Percentiles rank a stretch among this genome's conserved stretches.
phyloP scores from a whole-genome alignment of 2,113 vertebrate species.

The Capra hircus region DNA sequence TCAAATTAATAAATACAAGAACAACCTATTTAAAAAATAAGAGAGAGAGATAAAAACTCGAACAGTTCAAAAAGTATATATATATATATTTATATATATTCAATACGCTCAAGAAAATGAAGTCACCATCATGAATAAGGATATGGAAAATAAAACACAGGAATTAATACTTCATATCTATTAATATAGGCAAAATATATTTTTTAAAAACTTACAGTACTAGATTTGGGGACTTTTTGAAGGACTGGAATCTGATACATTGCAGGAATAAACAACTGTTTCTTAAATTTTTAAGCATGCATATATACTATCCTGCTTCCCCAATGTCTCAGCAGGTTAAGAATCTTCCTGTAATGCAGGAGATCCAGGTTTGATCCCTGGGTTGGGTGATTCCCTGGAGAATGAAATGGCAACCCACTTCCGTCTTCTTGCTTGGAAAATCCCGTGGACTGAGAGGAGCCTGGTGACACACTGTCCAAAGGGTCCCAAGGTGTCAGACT shows the following conservation, averaged over 20 bases:
- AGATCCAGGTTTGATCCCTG: background rate
- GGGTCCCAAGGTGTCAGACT: background rate
- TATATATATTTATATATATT: background rate
- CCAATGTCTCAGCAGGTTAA: background rate
- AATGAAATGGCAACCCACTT: background rate
- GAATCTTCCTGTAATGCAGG: background rate
- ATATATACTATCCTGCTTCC: background rate
- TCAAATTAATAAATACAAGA: background rate
- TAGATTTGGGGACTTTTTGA: background rate
- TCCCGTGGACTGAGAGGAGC: background rate
- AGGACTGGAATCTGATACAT: background rate
- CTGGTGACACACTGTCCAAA: background rate
- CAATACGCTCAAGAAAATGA: background rate
- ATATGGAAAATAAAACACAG: background rate
- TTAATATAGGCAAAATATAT: background rate
- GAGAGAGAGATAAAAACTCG: background rate
- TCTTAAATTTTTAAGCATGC: background rate
- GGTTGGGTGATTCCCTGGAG: background rate
- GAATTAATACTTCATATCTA: background rate
- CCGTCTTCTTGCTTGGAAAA: background rate
- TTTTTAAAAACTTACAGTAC: background rate
- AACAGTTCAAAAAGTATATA: background rate
- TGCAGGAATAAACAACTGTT: background rate
- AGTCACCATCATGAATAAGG: background rate
- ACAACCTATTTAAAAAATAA: background rate